These are phyloP conservation scores for Leptinotarsa peninsularis DNA, from an alignment of 2,888 invertebrate genomes.

Conservation along the genomic window DNA sequence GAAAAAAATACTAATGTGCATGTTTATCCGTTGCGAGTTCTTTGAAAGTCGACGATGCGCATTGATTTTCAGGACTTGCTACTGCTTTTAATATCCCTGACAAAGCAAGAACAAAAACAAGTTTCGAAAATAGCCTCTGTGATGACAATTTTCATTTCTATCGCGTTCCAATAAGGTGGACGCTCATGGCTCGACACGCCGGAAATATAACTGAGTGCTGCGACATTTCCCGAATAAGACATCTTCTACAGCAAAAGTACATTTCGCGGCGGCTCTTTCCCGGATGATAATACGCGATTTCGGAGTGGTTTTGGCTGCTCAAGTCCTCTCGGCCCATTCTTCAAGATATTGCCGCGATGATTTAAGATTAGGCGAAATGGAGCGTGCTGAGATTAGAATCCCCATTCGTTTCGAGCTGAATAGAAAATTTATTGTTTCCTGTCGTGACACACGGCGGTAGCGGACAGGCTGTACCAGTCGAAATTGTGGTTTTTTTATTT, in stretches of 20 bases:
- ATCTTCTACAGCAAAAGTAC: slow-evolving; percentile 26
- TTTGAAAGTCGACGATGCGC: too few relatives aligned
- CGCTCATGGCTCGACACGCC: neutral
- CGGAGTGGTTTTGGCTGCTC: slow-evolving; percentile 43
- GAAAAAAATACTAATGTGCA: too few relatives aligned
- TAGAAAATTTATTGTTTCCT: slow-evolving; percentile 45
- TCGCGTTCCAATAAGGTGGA: neutral
- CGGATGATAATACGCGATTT: slow-evolving; percentile 36
- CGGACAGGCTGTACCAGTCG: slow-evolving; percentile 14
- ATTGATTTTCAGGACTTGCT: too few relatives aligned
- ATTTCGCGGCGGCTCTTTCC: slow-evolving; percentile 15
- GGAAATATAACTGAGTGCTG: slow-evolving; percentile 27
- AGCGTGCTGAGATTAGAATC: slow-evolving; percentile 62
- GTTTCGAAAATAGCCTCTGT: too few relatives aligned
- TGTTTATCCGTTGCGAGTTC: too few relatives aligned
- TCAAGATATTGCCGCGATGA: slow-evolving; percentile 59
- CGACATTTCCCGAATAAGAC: slow-evolving; percentile 52
- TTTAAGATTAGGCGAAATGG: slow-evolving; percentile 63
- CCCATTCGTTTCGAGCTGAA: slow-evolving; percentile 53
- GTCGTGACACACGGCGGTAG: slow-evolving; percentile 26
- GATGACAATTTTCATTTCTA: too few relatives aligned
- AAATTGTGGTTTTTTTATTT: neutral
- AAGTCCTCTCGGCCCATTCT: slow-evolving; percentile 50
- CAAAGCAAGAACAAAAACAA: too few relatives aligned
- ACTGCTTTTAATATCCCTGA: too few relatives aligned